Conservation (phyloP, 2,113 vertebrate genomes). For the Ciconia boyciana region DNA sequence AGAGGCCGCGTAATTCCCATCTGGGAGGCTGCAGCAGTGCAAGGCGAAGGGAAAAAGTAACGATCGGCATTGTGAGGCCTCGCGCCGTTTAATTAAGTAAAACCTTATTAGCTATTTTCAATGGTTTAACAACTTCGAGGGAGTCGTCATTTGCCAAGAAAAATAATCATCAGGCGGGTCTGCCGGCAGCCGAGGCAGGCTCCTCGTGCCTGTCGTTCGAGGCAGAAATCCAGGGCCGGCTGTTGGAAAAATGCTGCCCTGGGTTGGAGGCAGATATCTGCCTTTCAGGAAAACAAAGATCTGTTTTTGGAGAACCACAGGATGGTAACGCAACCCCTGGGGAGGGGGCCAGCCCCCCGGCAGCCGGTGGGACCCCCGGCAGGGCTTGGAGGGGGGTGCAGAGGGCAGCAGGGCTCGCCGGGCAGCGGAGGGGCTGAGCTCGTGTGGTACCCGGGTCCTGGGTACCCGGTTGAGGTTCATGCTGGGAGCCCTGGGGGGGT, state of each 20-base stretch:
- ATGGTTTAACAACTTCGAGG: background rate
- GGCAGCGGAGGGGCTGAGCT: background rate
- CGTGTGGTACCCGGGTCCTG: rapidly evolving
- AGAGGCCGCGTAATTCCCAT: background rate
- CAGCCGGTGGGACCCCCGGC: rapidly evolving
- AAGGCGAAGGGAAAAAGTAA: background rate
- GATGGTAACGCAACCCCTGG: rapidly evolving
- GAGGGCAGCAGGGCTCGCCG: background rate
- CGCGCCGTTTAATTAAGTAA: background rate
- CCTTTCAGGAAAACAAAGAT: background rate
- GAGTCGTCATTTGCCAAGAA: background rate
- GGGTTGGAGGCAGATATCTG: background rate
- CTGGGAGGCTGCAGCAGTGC: background rate
- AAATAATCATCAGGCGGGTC: rapidly evolving
- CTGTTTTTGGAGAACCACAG: background rate
- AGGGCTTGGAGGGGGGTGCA: background rate
- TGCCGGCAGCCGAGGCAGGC: background rate
- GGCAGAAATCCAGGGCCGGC: background rate
- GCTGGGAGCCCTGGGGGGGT: background rate
- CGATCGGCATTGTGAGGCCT: background rate
- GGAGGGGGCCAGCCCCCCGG: background rate
- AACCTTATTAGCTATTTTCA: background rate
- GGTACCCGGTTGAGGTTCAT: background rate
- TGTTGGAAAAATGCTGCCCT: background rate
- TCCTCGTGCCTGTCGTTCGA: background rate